A percentile compares a stretch with the other conserved stretches of the same genome.
phyloP scores from a whole-genome alignment of 2,113 vertebrate genomes.

The Tricholaema leucomelas region DNA sequence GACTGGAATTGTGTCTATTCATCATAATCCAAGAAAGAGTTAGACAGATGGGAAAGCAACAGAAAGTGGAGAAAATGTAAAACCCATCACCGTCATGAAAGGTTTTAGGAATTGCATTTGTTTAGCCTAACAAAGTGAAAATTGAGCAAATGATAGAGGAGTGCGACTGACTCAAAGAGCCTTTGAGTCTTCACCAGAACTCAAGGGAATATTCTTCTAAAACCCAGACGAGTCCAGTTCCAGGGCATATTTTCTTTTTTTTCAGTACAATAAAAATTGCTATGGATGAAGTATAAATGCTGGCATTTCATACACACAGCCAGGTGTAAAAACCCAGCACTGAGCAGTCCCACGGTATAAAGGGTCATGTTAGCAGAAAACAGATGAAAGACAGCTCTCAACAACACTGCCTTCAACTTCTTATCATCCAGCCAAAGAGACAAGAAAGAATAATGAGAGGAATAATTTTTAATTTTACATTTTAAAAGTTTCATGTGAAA shows the following conservation, averaged over 20 bases:
- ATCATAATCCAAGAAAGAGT: background rate
- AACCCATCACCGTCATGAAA: background rate
- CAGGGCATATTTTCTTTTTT: background rate
- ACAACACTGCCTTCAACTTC: background rate
- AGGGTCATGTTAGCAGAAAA: background rate
- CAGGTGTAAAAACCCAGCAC: background rate
- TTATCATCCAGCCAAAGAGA: background rate
- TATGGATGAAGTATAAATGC: background rate
- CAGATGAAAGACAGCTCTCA: background rate
- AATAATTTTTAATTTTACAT: background rate
- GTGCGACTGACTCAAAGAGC: background rate
- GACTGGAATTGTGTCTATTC: background rate
- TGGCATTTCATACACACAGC: background rate
- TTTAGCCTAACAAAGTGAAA: background rate
- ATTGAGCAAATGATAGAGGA: background rate
- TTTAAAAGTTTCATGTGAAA: slow-evolving; percentile 6
- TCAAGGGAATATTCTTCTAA: background rate
- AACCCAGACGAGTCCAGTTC: background rate
- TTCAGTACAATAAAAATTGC: background rate
- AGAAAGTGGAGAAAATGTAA: background rate
- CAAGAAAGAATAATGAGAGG: background rate
- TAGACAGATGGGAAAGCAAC: background rate
- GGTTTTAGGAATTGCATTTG: background rate
- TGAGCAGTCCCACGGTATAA: background rate
- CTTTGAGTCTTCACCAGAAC: background rate